phyloP scores from a whole-genome alignment of 2,797 vertebrate species.

The Scarus forsteni region DNA sequence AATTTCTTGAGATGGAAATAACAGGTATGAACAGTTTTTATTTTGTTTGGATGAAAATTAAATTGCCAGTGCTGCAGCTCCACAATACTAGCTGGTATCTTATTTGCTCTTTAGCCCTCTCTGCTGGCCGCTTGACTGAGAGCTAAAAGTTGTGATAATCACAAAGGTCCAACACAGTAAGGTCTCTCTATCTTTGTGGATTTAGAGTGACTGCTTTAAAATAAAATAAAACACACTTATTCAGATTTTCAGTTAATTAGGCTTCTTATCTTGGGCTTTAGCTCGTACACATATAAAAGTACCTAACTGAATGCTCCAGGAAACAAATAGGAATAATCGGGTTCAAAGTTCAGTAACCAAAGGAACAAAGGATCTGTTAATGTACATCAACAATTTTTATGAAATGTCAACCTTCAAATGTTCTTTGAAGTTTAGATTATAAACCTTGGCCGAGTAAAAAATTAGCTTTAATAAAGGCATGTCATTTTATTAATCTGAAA shows the following conservation, averaged over 20 bases:
- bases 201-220: background rate
- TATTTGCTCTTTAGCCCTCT: too few species aligned
- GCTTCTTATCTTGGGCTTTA: background rate
- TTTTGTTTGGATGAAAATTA: too few species aligned
- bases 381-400: background rate
- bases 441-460: background rate
- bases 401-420: slow-evolving; percentile 15
- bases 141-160: too few species aligned
- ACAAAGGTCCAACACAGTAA: background rate
- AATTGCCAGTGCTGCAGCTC: too few species aligned
- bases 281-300: background rate
- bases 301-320: background rate
- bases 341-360: background rate
- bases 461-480: background rate
- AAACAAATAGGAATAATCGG: background rate
- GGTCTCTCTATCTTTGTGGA: background rate
- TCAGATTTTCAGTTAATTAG: background rate
- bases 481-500: slow-evolving; percentile 25
- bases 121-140: too few species aligned
- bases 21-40: too few species aligned
- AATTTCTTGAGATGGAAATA: too few species aligned
- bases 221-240: background rate
- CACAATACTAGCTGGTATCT: too few species aligned
- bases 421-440: slow-evolving; percentile 31
- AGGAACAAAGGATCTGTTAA: slow-evolving; percentile 7